Evolutionary conservation across 2,888 invertebrate genomes (phyloP).

Genomic region (Coleophora flavipennella): DNA sequence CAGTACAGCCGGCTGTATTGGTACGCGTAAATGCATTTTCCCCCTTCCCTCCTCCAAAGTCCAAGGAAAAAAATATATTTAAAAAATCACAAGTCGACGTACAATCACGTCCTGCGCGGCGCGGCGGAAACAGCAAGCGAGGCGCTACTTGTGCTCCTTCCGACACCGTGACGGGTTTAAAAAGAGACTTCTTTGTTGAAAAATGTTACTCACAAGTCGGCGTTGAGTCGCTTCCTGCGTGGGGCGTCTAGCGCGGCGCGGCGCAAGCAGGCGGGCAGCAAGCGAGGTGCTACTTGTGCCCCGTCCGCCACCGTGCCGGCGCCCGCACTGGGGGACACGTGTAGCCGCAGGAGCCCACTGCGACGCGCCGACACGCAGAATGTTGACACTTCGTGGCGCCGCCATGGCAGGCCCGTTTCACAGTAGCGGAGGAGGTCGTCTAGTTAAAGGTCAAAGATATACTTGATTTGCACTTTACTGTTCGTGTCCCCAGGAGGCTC

Average conservation of each 20-base stretch:
- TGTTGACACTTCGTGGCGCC: slow-evolving; percentile 74
- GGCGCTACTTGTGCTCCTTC: slow-evolving; percentile 74
- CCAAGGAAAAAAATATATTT: too few relatives aligned
- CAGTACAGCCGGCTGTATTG: too few relatives aligned
- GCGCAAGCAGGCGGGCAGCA: slow-evolving; percentile 45
- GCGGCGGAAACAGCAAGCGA: slow-evolving; percentile 20
- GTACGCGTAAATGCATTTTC: too few relatives aligned
- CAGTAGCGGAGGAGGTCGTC: slow-evolving; percentile 55
- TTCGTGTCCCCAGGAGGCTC: too few relatives aligned
- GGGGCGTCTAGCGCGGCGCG: slow-evolving; percentile 79
- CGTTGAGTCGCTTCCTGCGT: slow-evolving; percentile 24
- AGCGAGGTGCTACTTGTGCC: slow-evolving; percentile 73
- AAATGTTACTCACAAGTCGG: slow-evolving; percentile 25
- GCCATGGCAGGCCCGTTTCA: slow-evolving; percentile 86
- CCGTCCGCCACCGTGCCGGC: slow-evolving; percentile 23
- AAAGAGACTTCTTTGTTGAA: too few relatives aligned
- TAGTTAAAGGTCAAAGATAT: neutral
- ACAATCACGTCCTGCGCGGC: slow-evolving; percentile 23
- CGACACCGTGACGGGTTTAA: slow-evolving; percentile 20
- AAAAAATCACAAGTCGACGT: slow-evolving; percentile 30
- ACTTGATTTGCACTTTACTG: too few relatives aligned
- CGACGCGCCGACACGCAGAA: slow-evolving; percentile 45
- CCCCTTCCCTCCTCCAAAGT: too few relatives aligned
- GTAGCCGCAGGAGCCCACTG: slow-evolving; percentile 73
- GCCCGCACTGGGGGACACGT: slow-evolving; percentile 20